phyloP scores from a whole-genome alignment of 2,797 vertebrate genomes.

The Danio aesculapii region DNA sequence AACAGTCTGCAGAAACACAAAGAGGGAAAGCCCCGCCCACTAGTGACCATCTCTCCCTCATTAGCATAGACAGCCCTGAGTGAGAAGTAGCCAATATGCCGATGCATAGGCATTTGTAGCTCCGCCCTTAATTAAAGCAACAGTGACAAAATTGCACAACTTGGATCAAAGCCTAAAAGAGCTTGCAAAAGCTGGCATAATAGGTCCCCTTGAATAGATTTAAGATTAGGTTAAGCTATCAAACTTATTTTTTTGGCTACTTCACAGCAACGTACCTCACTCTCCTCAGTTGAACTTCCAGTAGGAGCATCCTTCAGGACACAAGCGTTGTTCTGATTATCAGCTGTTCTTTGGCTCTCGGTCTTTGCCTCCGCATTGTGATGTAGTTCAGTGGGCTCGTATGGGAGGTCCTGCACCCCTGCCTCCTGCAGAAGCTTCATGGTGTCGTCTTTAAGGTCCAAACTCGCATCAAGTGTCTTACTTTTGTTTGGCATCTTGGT shows the following conservation, averaged over 20 bases:
- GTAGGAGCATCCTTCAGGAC: slow-evolving; percentile 55
- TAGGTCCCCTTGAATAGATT: too few species aligned
- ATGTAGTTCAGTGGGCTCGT: not conserved
- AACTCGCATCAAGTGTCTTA: slow-evolving; percentile 47
- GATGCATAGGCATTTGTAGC: too few species aligned
- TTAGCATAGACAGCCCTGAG: too few species aligned
- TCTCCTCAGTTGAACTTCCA: slow-evolving; percentile 23
- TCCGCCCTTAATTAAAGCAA: too few species aligned
- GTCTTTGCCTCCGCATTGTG: slow-evolving; percentile 28
- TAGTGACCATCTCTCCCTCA: too few species aligned
- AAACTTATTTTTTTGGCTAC: not conserved
- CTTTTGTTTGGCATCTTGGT: slow-evolving; percentile 59
- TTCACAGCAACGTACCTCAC: slow-evolving; percentile 65
- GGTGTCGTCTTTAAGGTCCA: slow-evolving; percentile 73
- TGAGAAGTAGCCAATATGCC: too few species aligned
- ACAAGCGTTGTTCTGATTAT: slow-evolving; percentile 55
- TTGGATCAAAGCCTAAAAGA: too few species aligned
- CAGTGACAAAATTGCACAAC: too few species aligned
- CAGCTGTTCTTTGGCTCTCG: slow-evolving; percentile 34
- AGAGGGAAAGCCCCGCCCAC: too few species aligned
- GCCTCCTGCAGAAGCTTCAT: slow-evolving; percentile 79
- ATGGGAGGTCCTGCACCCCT: slow-evolving; percentile 50
- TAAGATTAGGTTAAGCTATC: not conserved
- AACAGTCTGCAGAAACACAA: too few species aligned
- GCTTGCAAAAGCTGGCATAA: too few species aligned